These are phyloP conservation scores for Epinephelus malabaricus DNA, from an alignment of 2,797 vertebrate genomes.

Conservation along the genomic window DNA sequence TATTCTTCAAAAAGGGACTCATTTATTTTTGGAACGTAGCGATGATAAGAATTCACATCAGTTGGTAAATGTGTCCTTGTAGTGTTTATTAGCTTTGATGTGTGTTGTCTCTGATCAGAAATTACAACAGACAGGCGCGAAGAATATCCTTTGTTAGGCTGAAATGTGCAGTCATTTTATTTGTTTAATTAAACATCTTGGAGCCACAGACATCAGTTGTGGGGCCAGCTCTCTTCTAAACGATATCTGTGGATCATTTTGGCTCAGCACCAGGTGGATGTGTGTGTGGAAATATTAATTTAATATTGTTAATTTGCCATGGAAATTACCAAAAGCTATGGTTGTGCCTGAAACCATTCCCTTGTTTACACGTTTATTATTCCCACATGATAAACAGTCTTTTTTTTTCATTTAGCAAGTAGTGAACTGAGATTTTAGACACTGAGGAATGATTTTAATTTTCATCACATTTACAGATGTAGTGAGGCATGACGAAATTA, in stretches of 20 bases:
- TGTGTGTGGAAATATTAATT: slow-evolving; percentile 28
- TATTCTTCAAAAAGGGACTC: slow-evolving; percentile 9
- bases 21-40: slow-evolving; percentile 42
- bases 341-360: slow-evolving; percentile 24
- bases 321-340: slow-evolving; percentile 14
- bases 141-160: slow-evolving; percentile 2
- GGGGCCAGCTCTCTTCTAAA: slow-evolving; percentile 5
- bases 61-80: slow-evolving; percentile 18
- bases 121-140: slow-evolving; percentile 4
- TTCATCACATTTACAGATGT: slow-evolving; percentile 3
- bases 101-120: slow-evolving; percentile 6
- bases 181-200: slow-evolving; percentile 37
- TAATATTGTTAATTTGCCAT: background rate
- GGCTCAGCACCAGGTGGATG: slow-evolving; percentile 19
- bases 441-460: background rate
- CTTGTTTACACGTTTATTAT: slow-evolving; percentile 8
- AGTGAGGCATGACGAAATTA: background rate
- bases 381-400: slow-evolving; percentile 10
- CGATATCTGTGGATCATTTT: background rate
- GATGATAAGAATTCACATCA: slow-evolving; percentile 28
- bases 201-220: background rate
- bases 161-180: slow-evolving; percentile 1
- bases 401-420: too few species aligned
- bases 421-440: background rate
- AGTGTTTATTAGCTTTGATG: slow-evolving; percentile 23